These are phyloP conservation scores for Pachyuromys duprasi DNA, from an alignment of 2,797 vertebrate species.

Conservation along the genomic window DNA sequence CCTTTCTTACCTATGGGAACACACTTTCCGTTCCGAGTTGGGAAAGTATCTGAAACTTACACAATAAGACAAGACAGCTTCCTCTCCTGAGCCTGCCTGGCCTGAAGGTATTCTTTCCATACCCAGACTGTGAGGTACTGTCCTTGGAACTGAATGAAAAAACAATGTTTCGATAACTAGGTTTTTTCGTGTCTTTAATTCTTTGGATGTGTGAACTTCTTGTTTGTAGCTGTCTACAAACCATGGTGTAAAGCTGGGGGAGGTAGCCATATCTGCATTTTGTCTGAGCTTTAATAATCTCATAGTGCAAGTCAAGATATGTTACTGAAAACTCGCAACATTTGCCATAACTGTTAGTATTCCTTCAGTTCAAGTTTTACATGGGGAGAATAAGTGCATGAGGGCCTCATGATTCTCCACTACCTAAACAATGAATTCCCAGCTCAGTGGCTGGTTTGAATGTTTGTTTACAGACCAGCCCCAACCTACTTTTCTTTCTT, in stretches of 20 bases:
- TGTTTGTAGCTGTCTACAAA: neutral
- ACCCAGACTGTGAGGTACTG: neutral
- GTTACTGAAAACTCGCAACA: neutral
- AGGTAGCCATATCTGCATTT: neutral
- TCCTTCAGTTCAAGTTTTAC: neutral
- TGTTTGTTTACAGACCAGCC: neutral
- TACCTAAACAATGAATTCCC: constrained; percentile 12
- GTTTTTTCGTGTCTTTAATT: neutral
- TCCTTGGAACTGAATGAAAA: constrained; percentile 30
- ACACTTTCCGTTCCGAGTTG: neutral
- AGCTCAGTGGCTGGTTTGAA: neutral
- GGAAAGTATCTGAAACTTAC: neutral
- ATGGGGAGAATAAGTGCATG: neutral
- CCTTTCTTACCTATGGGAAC: neutral
- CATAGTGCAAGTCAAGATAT: neutral
- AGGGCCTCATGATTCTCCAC: neutral
- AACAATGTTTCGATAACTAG: constrained; percentile 20
- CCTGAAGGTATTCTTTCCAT: neutral
- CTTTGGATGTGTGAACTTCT: neutral
- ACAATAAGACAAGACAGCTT: neutral
- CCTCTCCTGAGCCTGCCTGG: neutral
- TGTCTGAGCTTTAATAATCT: constrained; percentile 26
- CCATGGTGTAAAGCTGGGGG: neutral
- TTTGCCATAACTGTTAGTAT: neutral
- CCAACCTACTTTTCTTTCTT: neutral